phyloP scores from a whole-genome alignment of 2,888 invertebrate species.

The Phyto melanocephala region DNA sequence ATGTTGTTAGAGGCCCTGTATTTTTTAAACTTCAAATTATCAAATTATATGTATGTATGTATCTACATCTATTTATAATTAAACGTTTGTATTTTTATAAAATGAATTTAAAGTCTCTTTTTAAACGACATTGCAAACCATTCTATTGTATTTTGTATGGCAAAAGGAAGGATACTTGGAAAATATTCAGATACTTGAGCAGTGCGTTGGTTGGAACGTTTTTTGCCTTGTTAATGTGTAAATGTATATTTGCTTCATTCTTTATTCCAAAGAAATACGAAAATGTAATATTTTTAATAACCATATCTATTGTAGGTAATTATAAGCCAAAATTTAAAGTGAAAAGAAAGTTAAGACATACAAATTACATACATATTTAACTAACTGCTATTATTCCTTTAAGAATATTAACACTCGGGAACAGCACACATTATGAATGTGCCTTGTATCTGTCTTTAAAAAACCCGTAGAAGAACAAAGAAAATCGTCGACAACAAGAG shows the following conservation, averaged over 20 bases:
- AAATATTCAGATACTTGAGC: conserved; percentile 61
- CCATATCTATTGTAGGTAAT: conserved; percentile 67
- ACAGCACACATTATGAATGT: too few species aligned
- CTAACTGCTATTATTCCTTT: too few species aligned
- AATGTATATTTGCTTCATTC: conserved; percentile 68
- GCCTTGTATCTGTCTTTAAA: too few species aligned
- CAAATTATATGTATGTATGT: too few species aligned
- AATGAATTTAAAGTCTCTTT: conserved; percentile 51
- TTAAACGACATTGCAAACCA: conserved; percentile 54
- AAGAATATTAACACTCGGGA: too few species aligned
- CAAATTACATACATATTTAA: too few species aligned
- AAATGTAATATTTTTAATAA: conserved; percentile 52
- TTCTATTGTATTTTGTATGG: conserved; percentile 69
- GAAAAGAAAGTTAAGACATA: too few species aligned
- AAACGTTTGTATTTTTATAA: conserved; percentile 59
- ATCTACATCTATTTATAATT: too few species aligned
- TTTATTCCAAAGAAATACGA: conserved; percentile 56
- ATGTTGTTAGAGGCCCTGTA: too few species aligned
- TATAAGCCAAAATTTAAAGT: neutral
- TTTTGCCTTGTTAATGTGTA: conserved; percentile 71
- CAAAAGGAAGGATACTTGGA: conserved; percentile 47
- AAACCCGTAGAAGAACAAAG: too few species aligned
- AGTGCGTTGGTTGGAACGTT: conserved; percentile 70
- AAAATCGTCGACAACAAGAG: too few species aligned
- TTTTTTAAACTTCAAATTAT: neutral